Percentiles rank a stretch among this genome's conserved stretches.
These are phyloP conservation scores for Eueremaeus valkanovi DNA, from an alignment of 2,888 invertebrate genomes.

Conservation along the genomic window DNA sequence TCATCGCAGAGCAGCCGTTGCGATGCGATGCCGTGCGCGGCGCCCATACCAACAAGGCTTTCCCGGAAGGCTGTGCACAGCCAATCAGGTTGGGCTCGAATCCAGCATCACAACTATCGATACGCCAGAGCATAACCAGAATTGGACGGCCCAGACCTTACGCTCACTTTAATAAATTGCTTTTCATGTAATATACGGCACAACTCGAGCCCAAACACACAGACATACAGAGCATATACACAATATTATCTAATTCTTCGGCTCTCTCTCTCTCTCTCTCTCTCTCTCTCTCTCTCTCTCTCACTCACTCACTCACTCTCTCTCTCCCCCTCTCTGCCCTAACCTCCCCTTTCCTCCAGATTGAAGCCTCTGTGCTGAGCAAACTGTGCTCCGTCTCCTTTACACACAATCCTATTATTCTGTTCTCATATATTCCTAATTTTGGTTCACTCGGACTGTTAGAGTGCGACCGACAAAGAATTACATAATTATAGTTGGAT, in stretches of 20 bases:
- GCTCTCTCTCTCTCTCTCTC: slow-evolving; percentile 35
- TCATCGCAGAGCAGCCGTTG: background rate
- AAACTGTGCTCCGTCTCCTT: background rate
- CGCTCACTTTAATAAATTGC: slow-evolving; percentile 18
- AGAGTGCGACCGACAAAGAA: background rate
- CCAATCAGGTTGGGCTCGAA: slow-evolving; percentile 13
- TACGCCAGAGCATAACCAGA: background rate
- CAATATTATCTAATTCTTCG: background rate
- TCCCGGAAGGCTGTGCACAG: slow-evolving; percentile 26
- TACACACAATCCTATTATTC: background rate
- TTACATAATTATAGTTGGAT: slow-evolving; percentile 23
- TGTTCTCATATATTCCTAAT: background rate
- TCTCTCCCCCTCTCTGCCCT: background rate
- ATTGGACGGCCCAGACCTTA: slow-evolving; percentile 26
- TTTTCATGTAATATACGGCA: slow-evolving; percentile 19
- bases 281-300: slow-evolving; percentile 34
- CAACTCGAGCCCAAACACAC: background rate
- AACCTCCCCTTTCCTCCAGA: background rate
- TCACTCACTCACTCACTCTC: background rate
- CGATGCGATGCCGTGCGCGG: background rate
- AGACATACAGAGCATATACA: background rate
- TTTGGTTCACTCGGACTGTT: background rate
- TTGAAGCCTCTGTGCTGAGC: too few relatives aligned
- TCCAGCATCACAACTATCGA: background rate
- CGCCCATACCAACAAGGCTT: slow-evolving; percentile 29